phyloP scores from a whole-genome alignment of 2,113 vertebrate species.

The Tetrao urogallus region DNA sequence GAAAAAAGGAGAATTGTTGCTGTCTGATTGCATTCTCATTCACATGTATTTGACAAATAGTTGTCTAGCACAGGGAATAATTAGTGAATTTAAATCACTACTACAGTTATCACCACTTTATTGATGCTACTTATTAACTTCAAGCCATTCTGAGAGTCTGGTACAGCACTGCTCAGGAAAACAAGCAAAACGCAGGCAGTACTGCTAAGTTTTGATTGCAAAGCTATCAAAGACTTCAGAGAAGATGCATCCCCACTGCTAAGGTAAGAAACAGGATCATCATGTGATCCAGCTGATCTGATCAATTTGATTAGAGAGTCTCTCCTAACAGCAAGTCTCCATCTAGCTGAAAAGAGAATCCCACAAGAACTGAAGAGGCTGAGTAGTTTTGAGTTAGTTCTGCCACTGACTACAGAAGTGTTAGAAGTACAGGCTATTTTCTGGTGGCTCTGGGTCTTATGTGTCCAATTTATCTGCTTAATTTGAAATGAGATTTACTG shows the following conservation, averaged over 20 bases:
- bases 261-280: conserved; percentile 14
- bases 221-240: not conserved
- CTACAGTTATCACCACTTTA: not conserved
- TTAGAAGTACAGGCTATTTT: not conserved
- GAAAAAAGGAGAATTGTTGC: not conserved
- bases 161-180: not conserved
- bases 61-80: not conserved
- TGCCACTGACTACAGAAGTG: not conserved
- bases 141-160: not conserved
- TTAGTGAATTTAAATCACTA: not conserved
- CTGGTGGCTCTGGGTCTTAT: not conserved
- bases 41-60: not conserved
- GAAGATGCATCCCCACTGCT: not conserved
- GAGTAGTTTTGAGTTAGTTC: not conserved
- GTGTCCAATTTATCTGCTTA: not conserved
- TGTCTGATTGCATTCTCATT: not conserved
- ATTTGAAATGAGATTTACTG: not conserved
- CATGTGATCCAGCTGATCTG: not conserved
- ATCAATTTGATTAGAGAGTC: not conserved
- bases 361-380: not conserved
- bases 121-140: not conserved
- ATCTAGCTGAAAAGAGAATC: not conserved
- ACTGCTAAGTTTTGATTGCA: conserved; percentile 19
- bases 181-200: not conserved
- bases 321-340: not conserved